These are phyloP conservation scores for Sternarchorhynchus goeldii DNA, from an alignment of 2,797 vertebrate genomes.

Conservation along the genomic window DNA sequence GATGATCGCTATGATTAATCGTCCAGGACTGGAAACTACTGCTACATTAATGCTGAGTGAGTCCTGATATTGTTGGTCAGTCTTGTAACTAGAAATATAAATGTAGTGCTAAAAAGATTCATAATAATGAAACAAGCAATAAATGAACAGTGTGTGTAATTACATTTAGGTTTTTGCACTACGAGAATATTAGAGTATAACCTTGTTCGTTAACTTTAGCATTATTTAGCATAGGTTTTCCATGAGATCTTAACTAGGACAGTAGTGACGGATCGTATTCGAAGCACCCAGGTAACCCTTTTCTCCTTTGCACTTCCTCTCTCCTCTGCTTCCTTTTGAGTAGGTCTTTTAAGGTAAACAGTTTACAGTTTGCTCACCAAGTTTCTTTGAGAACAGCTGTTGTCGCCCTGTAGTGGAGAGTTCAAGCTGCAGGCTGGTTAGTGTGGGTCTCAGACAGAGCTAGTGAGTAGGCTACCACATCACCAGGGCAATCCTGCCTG, in stretches of 20 bases:
- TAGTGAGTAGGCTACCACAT: slow-evolving; percentile 18
- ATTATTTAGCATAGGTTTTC: slow-evolving; percentile 2
- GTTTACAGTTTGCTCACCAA: not conserved
- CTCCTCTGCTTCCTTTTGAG: not conserved
- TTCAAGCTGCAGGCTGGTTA: slow-evolving; percentile 16
- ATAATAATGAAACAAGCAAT: slow-evolving; percentile 39
- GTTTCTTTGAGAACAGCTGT: not conserved
- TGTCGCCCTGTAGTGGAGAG: not conserved
- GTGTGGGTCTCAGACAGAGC: slow-evolving; percentile 20
- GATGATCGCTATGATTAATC: slow-evolving; percentile 37
- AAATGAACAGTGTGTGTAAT: slow-evolving; percentile 26
- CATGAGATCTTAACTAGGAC: not conserved
- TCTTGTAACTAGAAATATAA: slow-evolving; percentile 28
- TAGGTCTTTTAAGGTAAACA: not conserved
- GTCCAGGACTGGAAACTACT: slow-evolving; percentile 43
- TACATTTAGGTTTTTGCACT: slow-evolving; percentile 18
- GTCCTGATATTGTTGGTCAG: slow-evolving; percentile 39
- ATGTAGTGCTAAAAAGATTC: slow-evolving; percentile 37
- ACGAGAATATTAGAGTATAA: not conserved
- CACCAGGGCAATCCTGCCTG: slow-evolving; percentile 34
- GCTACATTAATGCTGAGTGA: slow-evolving; percentile 37
- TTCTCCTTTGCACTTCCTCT: not conserved
- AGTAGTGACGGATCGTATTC: too few relatives aligned
- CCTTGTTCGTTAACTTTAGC: not conserved
- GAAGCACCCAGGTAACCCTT: not conserved